A percentile compares a stretch with the other conserved stretches of the same genome.
Conservation (phyloP, 1,140 invertebrate genomes). For the Charaxes varanes region DNA sequence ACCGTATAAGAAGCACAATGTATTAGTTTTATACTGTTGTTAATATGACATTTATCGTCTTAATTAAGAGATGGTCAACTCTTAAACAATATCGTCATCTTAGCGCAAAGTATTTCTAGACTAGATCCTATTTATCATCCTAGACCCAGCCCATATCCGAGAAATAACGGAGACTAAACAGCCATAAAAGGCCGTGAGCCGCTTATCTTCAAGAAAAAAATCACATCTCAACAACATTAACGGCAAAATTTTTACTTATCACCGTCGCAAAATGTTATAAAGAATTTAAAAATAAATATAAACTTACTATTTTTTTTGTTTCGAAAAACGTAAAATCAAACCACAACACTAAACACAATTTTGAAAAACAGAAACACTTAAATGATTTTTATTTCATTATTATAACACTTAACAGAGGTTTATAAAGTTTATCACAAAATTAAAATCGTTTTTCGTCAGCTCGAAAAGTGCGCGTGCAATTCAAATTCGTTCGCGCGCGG, state of each 20-base stretch:
- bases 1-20: too few species aligned
- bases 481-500: constrained; percentile 50
- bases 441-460: constrained; percentile 29
- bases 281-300: constrained; percentile 16
- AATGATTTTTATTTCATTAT: constrained; percentile 27
- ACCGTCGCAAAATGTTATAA: constrained; percentile 21
- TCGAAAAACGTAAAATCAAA: constrained; percentile 12
- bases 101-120: constrained; percentile 22
- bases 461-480: constrained; percentile 39
- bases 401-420: constrained; percentile 26
- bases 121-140: constrained; percentile 31
- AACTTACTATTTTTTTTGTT: constrained; percentile 21
- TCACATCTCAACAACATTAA: constrained; percentile 11
- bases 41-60: too few species aligned
- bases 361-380: constrained; percentile 21
- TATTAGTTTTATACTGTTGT: too few species aligned
- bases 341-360: constrained; percentile 33
- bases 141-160: constrained; percentile 33
- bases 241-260: constrained; percentile 14
- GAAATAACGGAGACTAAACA: constrained; percentile 40
- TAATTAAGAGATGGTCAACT: too few species aligned
- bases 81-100: constrained; percentile 18
- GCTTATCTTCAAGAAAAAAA: constrained; percentile 29
- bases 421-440: constrained; percentile 21
- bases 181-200: constrained; percentile 31